These are phyloP conservation scores for Cyprinus carpio DNA, from an alignment of 2,113 vertebrate genomes.

Conservation along the genomic window DNA sequence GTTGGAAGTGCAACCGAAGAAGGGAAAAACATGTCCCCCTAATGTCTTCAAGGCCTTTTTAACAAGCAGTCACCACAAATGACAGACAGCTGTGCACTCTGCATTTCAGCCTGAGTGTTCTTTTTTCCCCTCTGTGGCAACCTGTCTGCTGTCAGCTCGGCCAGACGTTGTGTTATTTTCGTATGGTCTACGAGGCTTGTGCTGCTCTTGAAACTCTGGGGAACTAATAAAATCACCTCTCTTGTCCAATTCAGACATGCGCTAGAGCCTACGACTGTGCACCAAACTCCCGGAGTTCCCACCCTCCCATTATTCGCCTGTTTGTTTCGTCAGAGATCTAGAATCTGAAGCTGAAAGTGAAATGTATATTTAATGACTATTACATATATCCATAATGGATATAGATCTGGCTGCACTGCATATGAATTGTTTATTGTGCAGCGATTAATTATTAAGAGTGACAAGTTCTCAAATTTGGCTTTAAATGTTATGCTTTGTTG, in stretches of 20 bases:
- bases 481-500: slow-evolving; percentile 49
- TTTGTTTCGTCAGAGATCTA: slow-evolving; percentile 53
- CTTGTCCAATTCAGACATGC: slow-evolving; percentile 46
- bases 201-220: slow-evolving; percentile 47
- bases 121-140: slow-evolving; percentile 39
- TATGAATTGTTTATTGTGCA: slow-evolving; percentile 67
- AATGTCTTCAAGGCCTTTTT: slow-evolving; percentile 32
- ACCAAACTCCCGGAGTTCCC: slow-evolving; percentile 43
- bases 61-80: slow-evolving; percentile 33
- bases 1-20: slow-evolving; percentile 40
- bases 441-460: slow-evolving; percentile 65
- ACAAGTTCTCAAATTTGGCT: slow-evolving; percentile 51
- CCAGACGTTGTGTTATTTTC: slow-evolving; percentile 55
- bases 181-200: slow-evolving; percentile 49
- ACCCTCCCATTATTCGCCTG: slow-evolving; percentile 51
- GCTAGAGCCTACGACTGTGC: slow-evolving; percentile 37
- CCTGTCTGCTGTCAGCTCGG: slow-evolving; percentile 57
- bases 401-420: slow-evolving; percentile 61
- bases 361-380: slow-evolving; percentile 61
- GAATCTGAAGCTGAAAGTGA: slow-evolving; percentile 53
- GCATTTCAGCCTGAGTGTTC: slow-evolving; percentile 51
- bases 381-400: slow-evolving; percentile 64
- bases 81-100: slow-evolving; percentile 34
- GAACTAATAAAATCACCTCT: slow-evolving; percentile 61
- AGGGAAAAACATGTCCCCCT: slow-evolving; percentile 31